These are phyloP conservation scores for Drosophila fungiperda DNA, from an alignment of 2,888 invertebrate genomes.

Conservation along the genomic window DNA sequence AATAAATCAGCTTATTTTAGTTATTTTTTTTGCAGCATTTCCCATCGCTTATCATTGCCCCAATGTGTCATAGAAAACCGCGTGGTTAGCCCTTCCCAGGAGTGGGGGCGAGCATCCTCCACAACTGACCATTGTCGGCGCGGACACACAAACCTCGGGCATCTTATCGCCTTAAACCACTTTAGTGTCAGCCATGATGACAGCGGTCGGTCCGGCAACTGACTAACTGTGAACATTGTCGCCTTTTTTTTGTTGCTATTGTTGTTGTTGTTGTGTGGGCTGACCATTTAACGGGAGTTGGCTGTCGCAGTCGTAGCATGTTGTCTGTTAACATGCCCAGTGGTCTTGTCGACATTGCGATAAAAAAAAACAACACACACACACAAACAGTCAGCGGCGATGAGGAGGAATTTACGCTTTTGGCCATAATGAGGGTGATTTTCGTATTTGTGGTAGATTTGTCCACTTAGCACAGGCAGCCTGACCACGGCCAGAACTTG, in stretches of 20 bases:
- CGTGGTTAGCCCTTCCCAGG: slow-evolving; percentile 11
- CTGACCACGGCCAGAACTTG: slow-evolving; percentile 57
- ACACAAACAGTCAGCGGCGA: slow-evolving; percentile 2
- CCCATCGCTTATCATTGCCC: neutral
- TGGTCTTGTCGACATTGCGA: slow-evolving; percentile 79
- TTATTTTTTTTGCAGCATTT: neutral
- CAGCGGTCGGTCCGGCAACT: slow-evolving; percentile 75
- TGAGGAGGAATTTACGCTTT: slow-evolving; percentile 63
- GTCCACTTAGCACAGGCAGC: slow-evolving; percentile 79
- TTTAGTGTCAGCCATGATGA: slow-evolving; percentile 83
- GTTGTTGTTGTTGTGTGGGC: slow-evolving; percentile 38
- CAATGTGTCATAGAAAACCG: slow-evolving; percentile 45
- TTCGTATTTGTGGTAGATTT: slow-evolving; percentile 83
- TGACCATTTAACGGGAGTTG: slow-evolving; percentile 56
- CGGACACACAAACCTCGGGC: slow-evolving; percentile 51
- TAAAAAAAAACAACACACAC: slow-evolving; percentile 50
- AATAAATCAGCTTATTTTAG: neutral
- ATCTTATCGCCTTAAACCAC: slow-evolving; percentile 84
- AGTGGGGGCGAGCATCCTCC: slow-evolving; percentile 3
- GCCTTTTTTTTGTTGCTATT: slow-evolving; percentile 52
- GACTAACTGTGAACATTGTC: slow-evolving; percentile 70
- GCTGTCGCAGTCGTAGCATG: slow-evolving; percentile 48
- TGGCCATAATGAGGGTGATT: slow-evolving; percentile 84
- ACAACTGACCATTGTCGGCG: slow-evolving; percentile 17
- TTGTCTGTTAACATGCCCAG: slow-evolving; percentile 78